Evolutionary conservation across 2,888 invertebrate genomes (phyloP).

Genomic region (Perithous albicinctus): DNA sequence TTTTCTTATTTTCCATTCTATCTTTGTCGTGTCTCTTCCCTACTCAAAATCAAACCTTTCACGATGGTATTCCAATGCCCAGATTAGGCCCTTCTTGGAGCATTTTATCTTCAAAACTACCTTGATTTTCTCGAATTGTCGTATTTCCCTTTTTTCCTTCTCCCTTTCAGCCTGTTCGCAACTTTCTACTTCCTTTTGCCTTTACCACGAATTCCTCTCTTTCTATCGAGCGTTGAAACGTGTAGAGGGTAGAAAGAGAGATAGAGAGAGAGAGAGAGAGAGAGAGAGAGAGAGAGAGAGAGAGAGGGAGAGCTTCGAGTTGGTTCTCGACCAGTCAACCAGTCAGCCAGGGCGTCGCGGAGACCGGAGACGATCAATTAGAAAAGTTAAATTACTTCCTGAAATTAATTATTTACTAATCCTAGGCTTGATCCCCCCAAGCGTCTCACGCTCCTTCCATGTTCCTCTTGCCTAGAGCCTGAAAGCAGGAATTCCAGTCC

Average conservation of each 20-base stretch:
- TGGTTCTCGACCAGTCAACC: constrained; percentile 51
- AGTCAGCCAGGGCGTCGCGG: constrained; percentile 18
- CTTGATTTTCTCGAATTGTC: constrained; percentile 35
- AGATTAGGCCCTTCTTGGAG: constrained; percentile 21
- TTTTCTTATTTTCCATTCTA: constrained; percentile 28
- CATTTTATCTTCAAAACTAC: constrained; percentile 72
- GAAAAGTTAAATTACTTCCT: constrained; percentile 81
- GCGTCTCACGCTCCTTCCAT: background rate
- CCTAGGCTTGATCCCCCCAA: constrained; percentile 52
- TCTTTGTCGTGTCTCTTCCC: constrained; percentile 14
- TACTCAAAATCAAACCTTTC: constrained; percentile 16
- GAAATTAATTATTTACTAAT: constrained; percentile 80
- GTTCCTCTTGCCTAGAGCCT: background rate
- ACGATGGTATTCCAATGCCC: background rate
- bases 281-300: too few species aligned
- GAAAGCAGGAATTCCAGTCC: constrained; percentile 30
- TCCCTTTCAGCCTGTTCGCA: constrained; percentile 13
- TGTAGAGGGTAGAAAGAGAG: too few species aligned
- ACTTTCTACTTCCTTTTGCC: background rate
- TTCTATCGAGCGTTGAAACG: constrained; percentile 23
- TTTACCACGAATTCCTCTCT: background rate
- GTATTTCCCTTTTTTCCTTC: constrained; percentile 1
- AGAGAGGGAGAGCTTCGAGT: constrained; percentile 38
- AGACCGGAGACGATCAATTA: constrained; percentile 77
- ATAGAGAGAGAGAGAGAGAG: too few species aligned